Base-by-base conservation (phyloP, 2,113 vertebrate genomes). In the Thymallus thymallus region DNA sequence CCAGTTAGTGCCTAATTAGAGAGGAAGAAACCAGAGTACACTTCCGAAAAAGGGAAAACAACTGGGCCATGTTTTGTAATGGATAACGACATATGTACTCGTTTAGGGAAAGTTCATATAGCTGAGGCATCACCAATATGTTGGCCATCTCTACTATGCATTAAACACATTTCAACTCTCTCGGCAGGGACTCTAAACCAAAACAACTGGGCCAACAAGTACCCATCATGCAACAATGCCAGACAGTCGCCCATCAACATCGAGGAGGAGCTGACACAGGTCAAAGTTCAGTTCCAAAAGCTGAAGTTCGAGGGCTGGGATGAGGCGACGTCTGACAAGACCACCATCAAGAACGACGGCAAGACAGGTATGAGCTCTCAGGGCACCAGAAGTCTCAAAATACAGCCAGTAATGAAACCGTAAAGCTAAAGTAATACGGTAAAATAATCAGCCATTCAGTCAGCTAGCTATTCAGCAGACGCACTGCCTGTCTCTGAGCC, bases 191-290 rank as follows among this genome's bases (percentile, higher is more conserved):
- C 95, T 74, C 85, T 98, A 85, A 97, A 97, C 90, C 96, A 97
- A 90, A 94, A 96, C 82, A 95, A 94, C 83, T 99, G 98, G 98
- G 94, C 93, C 68, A 98, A 95, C 91, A 98, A 96, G 91, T 98
- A 96, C 61, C 95, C 98, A 64, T 92, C 92, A 73, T 99, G 98
- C 88, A 98, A 95, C 87, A 97, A 94, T 80, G 95, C 94, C 88
- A 97, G 94, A 81, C 98, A 99, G 56, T 98, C 97, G 0, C 98
- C 98, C 69, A 96, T 99, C 81, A 94, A 99, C 90, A 95, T 99
- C 67, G 95, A 98, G 84, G 96, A 97, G 90, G 93, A 91, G 83
- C 92, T 98, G 82, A 93, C 95, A 12, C 96, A 95, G 92, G 95
- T 98, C 46, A 96, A 97, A 83, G 91, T 96, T 78, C 94, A 98